These are phyloP conservation scores for Tachina grossa DNA, from an alignment of 2,888 invertebrate species.

Conservation along the genomic window DNA sequence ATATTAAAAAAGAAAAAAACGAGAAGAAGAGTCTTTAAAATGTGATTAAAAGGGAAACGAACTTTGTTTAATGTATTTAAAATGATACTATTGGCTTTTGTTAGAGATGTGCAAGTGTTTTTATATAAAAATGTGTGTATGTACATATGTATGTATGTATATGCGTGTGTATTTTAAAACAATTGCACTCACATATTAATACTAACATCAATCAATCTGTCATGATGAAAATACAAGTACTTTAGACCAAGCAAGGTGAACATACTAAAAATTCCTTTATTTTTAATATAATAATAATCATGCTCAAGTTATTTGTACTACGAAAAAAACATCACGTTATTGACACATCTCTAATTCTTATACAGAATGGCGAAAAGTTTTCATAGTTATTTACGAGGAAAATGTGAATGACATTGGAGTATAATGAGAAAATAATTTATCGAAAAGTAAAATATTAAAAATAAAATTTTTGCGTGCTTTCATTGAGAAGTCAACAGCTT, in stretches of 20 bases:
- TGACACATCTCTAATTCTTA: not conserved
- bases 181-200: too few species aligned
- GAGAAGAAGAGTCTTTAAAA: not conserved
- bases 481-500: not conserved
- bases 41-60: slow-evolving; percentile 3
- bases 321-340: too few species aligned
- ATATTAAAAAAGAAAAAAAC: slow-evolving; percentile 3
- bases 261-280: too few species aligned
- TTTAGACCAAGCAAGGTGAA: too few species aligned
- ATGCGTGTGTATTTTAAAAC: too few species aligned
- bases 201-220: too few species aligned
- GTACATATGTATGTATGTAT: too few species aligned
- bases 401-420: not conserved
- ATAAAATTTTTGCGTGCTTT: not conserved
- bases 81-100: not conserved
- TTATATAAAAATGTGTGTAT: too few species aligned
- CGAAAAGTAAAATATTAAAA: not conserved
- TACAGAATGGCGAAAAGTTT: not conserved
- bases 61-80: not conserved
- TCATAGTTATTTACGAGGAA: not conserved
- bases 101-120: too few species aligned
- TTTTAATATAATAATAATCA: too few species aligned
- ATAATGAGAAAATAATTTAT: not conserved
- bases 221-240: too few species aligned
- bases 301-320: too few species aligned